A percentile compares a stretch with the other conserved stretches of the same genome.
phyloP scores from a whole-genome alignment of 2,888 invertebrate genomes.

The Notodonta ziczac region DNA sequence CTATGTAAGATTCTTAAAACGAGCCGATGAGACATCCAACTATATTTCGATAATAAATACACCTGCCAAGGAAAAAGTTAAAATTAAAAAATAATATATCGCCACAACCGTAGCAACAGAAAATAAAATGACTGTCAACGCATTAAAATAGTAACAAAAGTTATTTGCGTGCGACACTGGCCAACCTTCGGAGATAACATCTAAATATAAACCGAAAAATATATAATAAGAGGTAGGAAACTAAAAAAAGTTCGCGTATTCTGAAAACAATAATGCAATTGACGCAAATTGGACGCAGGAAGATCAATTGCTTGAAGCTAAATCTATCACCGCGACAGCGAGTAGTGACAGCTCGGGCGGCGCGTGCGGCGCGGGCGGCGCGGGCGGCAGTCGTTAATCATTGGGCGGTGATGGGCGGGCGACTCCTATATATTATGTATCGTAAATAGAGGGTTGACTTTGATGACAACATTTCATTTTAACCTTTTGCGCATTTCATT shows the following conservation, averaged over 20 bases:
- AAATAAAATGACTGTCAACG: conserved; percentile 17
- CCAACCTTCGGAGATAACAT: conserved; percentile 27
- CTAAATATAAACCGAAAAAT: conserved; percentile 24
- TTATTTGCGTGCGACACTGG: conserved; percentile 25
- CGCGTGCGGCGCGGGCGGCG: conserved; percentile 14
- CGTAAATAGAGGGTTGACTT: conserved; percentile 28
- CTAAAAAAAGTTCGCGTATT: conserved; percentile 3
- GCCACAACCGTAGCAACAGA: conserved; percentile 5
- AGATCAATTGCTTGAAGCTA: conserved; percentile 35
- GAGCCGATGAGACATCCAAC: too few relatives aligned
- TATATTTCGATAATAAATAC: too few relatives aligned
- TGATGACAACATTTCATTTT: conserved; percentile 5
- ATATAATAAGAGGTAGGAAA: conserved; percentile 11
- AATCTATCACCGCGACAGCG: conserved; percentile 24
- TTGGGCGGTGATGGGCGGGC: conserved; percentile 10
- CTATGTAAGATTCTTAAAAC: too few relatives aligned
- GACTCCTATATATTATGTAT: conserved; percentile 27
- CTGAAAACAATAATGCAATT: conserved; percentile 30
- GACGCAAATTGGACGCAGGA: conserved; percentile 31
- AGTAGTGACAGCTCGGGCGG: conserved; percentile 35
- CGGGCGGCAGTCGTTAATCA: conserved; percentile 34
- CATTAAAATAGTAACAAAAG: conserved; percentile 23
- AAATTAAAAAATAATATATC: neutral
- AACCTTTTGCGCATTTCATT: neutral
- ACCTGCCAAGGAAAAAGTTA: neutral